phyloP scores from a whole-genome alignment of 2,888 invertebrate genomes.

The Lasius platythorax region DNA sequence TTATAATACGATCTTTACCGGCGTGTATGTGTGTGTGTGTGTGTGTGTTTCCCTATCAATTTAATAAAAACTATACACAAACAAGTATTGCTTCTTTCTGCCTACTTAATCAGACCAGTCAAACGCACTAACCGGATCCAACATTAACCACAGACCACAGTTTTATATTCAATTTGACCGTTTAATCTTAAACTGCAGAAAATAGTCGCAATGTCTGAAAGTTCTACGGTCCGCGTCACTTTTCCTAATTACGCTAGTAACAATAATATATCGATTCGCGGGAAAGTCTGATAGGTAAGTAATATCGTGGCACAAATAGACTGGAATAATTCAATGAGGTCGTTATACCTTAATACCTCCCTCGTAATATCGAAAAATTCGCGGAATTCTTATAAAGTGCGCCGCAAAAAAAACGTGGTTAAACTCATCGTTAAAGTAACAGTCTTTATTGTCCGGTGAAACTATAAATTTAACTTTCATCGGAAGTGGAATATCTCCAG shows the following conservation, averaged over 20 bases:
- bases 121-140: not conserved
- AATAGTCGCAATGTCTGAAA: slow-evolving; percentile 21
- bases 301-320: slow-evolving; percentile 26
- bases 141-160: not conserved
- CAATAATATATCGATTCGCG: slow-evolving; percentile 33
- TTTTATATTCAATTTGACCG: not conserved
- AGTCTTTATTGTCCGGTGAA: slow-evolving; percentile 27
- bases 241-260: slow-evolving; percentile 28
- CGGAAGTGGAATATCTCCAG: slow-evolving; percentile 59
- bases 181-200: slow-evolving; percentile 28
- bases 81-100: not conserved
- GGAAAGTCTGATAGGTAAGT: slow-evolving; percentile 29
- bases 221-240: not conserved
- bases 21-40: not conserved
- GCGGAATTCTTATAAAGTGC: slow-evolving; percentile 45
- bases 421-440: slow-evolving; percentile 56
- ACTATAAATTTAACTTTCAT: slow-evolving; percentile 67
- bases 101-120: not conserved
- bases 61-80: not conserved
- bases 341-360: slow-evolving; percentile 27
- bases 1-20: not conserved
- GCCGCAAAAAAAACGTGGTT: slow-evolving; percentile 10
- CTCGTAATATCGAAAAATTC: slow-evolving; percentile 26
- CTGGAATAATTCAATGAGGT: slow-evolving; percentile 33
- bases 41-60: not conserved